Conservation (phyloP, 2,888 invertebrate genomes). For the Merodon equestris region DNA sequence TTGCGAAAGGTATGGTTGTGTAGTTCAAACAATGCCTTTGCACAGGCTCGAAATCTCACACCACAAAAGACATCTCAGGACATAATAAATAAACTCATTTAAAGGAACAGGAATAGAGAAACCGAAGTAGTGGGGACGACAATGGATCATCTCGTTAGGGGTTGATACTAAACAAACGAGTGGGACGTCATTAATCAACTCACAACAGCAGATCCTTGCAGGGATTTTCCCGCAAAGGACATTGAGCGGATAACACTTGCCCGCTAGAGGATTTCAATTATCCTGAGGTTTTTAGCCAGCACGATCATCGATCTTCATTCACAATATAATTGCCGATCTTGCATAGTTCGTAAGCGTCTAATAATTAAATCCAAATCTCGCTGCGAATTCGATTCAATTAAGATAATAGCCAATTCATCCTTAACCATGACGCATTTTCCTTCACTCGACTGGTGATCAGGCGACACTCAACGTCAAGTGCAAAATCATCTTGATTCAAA, state of each 20-base stretch:
- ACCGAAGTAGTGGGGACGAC: constrained; percentile 25
- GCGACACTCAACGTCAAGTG: constrained; percentile 37
- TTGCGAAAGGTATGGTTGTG: constrained; percentile 17
- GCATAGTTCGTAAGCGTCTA: constrained; percentile 46
- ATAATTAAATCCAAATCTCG: constrained; percentile 28
- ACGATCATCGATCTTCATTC: constrained; percentile 7
- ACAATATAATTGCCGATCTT: constrained; percentile 33
- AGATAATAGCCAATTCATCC: constrained; percentile 34
- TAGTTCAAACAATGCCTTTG: constrained; percentile 37
- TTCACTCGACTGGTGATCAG: neutral
- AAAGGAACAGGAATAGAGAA: constrained; percentile 33
- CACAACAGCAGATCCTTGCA: no score
- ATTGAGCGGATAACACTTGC: no score
- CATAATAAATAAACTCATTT: constrained; percentile 61
- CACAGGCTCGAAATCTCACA: constrained; percentile 50
- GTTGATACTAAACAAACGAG: constrained; percentile 43
- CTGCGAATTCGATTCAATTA: constrained; percentile 38
- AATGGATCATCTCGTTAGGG: constrained; percentile 50
- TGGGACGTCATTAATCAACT: constrained; percentile 10
- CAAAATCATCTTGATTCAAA: constrained; percentile 61
- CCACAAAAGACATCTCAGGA: constrained; percentile 58
- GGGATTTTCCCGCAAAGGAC: no score
- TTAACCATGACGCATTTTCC: constrained; percentile 52
- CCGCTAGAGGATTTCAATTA: no score
- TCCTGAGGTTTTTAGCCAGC: neutral